phyloP scores from a whole-genome alignment of 2,113 vertebrate species.

The Trachemys scripta region DNA sequence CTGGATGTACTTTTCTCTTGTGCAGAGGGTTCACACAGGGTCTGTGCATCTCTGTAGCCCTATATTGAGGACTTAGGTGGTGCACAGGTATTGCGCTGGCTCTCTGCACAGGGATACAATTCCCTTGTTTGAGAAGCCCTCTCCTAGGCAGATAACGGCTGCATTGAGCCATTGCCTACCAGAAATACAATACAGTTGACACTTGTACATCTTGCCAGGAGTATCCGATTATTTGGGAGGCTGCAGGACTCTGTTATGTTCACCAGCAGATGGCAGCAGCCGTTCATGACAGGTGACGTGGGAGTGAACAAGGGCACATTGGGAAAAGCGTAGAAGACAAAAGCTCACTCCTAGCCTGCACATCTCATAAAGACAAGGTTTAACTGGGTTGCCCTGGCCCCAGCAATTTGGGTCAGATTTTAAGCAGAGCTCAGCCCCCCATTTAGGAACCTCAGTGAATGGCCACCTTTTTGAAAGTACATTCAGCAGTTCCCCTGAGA shows the following conservation, averaged over 20 bases:
- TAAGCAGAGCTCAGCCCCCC: background rate
- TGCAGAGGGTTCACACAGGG: background rate
- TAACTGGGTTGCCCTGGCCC: background rate
- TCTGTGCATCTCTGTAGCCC: background rate
- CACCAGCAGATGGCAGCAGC: background rate
- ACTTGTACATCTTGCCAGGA: background rate
- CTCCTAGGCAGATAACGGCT: background rate
- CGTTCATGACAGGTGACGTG: no score
- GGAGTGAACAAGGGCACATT: background rate
- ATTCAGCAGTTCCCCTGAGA: background rate
- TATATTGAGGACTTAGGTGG: background rate
- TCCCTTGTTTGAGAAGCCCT: background rate
- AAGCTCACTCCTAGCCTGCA: background rate
- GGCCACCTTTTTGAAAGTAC: background rate
- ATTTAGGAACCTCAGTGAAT: background rate
- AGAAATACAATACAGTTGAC: background rate
- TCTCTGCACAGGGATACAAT: background rate
- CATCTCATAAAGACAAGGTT: background rate
- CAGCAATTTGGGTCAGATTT: background rate
- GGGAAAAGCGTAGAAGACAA: background rate
- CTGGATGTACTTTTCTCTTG: background rate
- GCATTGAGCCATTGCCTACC: background rate
- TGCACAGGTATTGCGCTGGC: background rate
- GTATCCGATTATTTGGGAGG: background rate
- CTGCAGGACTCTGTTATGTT: background rate